Percentiles rank a stretch among this genome's conserved stretches.
Evolutionary conservation across 2,797 vertebrate species (phyloP).

Genomic region (Phalloptychus januarius): DNA sequence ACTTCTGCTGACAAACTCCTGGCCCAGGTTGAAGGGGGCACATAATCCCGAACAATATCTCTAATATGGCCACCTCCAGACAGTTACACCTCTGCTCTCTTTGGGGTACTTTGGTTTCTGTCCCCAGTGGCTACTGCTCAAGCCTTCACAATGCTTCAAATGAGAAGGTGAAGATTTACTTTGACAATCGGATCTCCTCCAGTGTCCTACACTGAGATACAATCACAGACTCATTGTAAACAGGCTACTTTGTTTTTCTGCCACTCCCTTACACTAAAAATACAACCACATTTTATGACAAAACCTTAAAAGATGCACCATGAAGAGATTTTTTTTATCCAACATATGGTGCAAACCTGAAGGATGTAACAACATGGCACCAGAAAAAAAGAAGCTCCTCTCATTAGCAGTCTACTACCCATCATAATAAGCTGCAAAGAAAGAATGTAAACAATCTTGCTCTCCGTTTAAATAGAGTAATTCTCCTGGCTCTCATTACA

Average conservation of each 20-base stretch:
- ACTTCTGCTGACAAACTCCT: constrained; percentile 91
- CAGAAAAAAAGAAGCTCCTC: constrained; percentile 26
- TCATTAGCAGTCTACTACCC: constrained; percentile 64
- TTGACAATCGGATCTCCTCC: constrained; percentile 67
- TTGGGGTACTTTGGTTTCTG: constrained; percentile 61
- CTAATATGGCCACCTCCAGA: constrained; percentile 77
- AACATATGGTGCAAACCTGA: constrained; percentile 11
- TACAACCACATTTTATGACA: constrained; percentile 33
- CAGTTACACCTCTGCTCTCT: constrained; percentile 66
- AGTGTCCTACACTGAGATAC: constrained; percentile 48
- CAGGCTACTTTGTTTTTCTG: constrained; percentile 21
- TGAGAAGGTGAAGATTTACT: constrained; percentile 69
- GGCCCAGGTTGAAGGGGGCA: constrained; percentile 83
- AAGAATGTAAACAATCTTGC: constrained; percentile 70
- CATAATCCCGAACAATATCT: constrained; percentile 89
- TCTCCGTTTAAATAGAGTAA: constrained; percentile 71
- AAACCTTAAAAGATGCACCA: constrained; percentile 15
- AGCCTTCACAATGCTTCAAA: constrained; percentile 66
- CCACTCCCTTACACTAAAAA: constrained; percentile 32
- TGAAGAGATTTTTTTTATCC: constrained; percentile 19
- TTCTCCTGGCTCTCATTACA: constrained; percentile 78
- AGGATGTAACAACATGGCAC: constrained; percentile 26
- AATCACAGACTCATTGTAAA: constrained; percentile 28
- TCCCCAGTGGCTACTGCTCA: constrained; percentile 71
- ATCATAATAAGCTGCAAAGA: constrained; percentile 53